Conservation (phyloP, 53 echinoderm and acorn worm genomes). For the Luidia sarsii region DNA sequence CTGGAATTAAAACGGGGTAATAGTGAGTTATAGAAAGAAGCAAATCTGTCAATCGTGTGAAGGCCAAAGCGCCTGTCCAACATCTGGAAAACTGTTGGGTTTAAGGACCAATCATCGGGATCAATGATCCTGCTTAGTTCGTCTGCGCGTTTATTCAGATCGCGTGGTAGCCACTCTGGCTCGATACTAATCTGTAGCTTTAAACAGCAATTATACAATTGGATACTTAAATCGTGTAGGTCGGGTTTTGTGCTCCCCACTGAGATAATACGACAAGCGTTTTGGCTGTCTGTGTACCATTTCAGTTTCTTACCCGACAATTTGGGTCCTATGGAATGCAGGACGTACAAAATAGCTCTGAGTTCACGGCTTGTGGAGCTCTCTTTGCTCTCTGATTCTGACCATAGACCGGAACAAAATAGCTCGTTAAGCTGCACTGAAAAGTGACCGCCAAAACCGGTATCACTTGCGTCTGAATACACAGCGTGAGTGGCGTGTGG, state of each 20-base stretch:
- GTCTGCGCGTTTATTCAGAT: constrained; percentile 22
- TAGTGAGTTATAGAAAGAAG: constrained; percentile 20
- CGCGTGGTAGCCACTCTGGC: constrained; percentile 45
- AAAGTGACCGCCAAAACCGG: constrained; percentile 14
- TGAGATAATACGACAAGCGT: constrained; percentile 50
- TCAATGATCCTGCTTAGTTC: constrained; percentile 34
- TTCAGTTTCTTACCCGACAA: constrained; percentile 13
- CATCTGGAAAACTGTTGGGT: neutral
- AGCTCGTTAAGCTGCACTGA: constrained; percentile 5
- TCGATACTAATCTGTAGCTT: constrained; percentile 13
- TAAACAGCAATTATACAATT: constrained; percentile 22
- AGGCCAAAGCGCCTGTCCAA: constrained; percentile 32
- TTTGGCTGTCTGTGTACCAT: constrained; percentile 41
- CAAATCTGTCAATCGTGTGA: constrained; percentile 46
- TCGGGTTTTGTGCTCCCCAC: constrained; percentile 36
- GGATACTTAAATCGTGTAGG: constrained; percentile 27
- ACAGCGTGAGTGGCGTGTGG: neutral
- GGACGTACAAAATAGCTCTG: too few relatives aligned
- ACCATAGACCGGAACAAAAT: neutral
- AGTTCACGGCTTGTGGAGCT: too few relatives aligned
- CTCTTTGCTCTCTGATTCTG: too few relatives aligned
- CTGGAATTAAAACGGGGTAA: constrained; percentile 27
- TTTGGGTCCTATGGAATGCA: constrained; percentile 1
- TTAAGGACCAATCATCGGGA: constrained; percentile 53
- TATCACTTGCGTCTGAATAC: constrained; percentile 47